phyloP scores from a whole-genome alignment of 1,140 invertebrate species.

The Drosophila sp. region DNA sequence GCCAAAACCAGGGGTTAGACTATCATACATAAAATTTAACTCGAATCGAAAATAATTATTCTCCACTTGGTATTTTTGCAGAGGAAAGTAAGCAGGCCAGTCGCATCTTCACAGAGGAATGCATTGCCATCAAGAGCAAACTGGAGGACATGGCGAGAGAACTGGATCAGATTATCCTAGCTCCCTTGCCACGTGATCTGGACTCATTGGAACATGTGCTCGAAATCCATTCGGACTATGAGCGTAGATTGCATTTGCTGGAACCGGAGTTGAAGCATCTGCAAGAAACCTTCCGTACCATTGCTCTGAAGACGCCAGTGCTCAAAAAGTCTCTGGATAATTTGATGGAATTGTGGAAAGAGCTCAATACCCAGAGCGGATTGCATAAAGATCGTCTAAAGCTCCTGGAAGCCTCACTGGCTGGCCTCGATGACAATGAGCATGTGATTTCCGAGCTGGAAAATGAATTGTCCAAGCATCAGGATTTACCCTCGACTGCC shows the following conservation, averaged over 20 bases:
- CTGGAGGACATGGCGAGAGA: constrained; percentile 93
- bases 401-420: constrained; percentile 94
- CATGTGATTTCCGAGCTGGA: constrained; percentile 96
- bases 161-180: constrained; percentile 90
- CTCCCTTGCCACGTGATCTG: constrained; percentile 92
- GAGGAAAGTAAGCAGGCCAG: constrained; percentile 95
- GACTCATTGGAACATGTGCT: constrained; percentile 94
- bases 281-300: constrained; percentile 91
- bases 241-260: constrained; percentile 88
- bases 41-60: not conserved
- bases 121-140: constrained; percentile 90
- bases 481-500: constrained; percentile 92
- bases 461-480: constrained; percentile 92
- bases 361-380: constrained; percentile 81
- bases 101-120: constrained; percentile 93
- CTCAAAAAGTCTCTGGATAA: constrained; percentile 95
- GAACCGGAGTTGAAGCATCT: constrained; percentile 92
- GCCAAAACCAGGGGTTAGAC: constrained; percentile 62
- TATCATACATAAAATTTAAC: not conserved
- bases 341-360: constrained; percentile 95
- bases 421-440: constrained; percentile 94
- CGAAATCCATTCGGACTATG: constrained; percentile 94
- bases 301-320: constrained; percentile 93
- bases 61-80: constrained; percentile 63
- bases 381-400: constrained; percentile 87